phyloP scores from a whole-genome alignment of 53 echinoderm and acorn worm genomes.

The Glandiceps talaboti region DNA sequence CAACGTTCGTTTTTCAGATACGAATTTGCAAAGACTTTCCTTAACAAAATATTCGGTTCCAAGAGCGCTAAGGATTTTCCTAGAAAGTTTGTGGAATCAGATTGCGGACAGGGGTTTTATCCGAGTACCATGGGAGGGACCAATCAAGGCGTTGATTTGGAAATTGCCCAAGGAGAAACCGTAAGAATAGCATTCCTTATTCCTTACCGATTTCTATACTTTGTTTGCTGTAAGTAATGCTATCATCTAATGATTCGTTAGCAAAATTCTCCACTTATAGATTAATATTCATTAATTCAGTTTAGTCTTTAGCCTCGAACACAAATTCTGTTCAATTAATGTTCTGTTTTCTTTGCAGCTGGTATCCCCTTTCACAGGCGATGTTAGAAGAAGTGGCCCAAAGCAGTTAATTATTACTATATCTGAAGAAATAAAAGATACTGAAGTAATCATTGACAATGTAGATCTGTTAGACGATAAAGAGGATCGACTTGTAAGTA shows the following conservation, averaged over 20 bases:
- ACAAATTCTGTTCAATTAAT: too few species aligned
- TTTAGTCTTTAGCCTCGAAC: too few species aligned
- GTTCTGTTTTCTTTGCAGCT: neutral
- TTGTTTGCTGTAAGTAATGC: too few species aligned
- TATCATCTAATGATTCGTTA: too few species aligned
- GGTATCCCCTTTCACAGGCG: neutral
- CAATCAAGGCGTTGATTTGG: neutral
- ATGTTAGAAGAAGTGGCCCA: neutral
- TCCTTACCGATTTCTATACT: too few species aligned
- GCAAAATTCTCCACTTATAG: too few species aligned
- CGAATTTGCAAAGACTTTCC: neutral
- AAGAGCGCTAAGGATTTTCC: neutral
- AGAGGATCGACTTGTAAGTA: neutral
- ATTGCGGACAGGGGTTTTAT: neutral
- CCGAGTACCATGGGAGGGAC: neutral
- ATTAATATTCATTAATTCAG: too few species aligned
- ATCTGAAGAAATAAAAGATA: neutral
- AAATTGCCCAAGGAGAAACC: neutral
- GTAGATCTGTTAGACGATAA: neutral
- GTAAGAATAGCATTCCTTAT: too few species aligned
- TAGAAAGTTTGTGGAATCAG: neutral
- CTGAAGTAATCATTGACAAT: neutral
- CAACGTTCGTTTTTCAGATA: neutral
- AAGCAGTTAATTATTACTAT: neutral
- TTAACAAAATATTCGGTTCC: neutral